Conservation (phyloP, 2,113 vertebrate species). For the Aplodontia rufa region DNA sequence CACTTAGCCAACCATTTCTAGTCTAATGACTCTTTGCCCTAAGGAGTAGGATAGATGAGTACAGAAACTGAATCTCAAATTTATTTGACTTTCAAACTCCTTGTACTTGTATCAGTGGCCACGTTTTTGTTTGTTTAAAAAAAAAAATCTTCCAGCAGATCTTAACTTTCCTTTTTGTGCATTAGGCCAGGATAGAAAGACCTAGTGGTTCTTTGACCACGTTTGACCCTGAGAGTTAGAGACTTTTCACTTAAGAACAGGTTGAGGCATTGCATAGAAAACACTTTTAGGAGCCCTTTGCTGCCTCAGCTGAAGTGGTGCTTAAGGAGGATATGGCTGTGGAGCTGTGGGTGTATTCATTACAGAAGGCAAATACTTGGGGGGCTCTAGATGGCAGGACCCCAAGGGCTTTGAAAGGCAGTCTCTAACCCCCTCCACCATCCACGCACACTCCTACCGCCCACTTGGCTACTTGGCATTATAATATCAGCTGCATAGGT, state of each 20-base stretch:
- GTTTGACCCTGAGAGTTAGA: not conserved
- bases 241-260: not conserved
- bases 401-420: not conserved
- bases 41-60: not conserved
- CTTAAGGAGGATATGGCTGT: not conserved
- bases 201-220: not conserved
- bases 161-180: not conserved
- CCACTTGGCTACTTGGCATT: not conserved
- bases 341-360: not conserved
- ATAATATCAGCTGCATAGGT: fast-evolving
- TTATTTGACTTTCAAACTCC: not conserved
- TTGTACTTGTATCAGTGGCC: not conserved
- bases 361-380: not conserved
- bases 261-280: not conserved
- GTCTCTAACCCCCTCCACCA: not conserved
- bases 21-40: not conserved
- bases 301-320: too few species aligned
- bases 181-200: not conserved
- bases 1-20: not conserved
- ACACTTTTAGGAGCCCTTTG: not conserved
- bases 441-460: not conserved
- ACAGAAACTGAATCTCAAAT: not conserved
- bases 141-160: not conserved
- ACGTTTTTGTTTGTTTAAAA: not conserved
- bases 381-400: conserved; percentile 47